Evolutionary conservation across 2,888 invertebrate species (phyloP).

Genomic region (Aspidapion aeneum): DNA sequence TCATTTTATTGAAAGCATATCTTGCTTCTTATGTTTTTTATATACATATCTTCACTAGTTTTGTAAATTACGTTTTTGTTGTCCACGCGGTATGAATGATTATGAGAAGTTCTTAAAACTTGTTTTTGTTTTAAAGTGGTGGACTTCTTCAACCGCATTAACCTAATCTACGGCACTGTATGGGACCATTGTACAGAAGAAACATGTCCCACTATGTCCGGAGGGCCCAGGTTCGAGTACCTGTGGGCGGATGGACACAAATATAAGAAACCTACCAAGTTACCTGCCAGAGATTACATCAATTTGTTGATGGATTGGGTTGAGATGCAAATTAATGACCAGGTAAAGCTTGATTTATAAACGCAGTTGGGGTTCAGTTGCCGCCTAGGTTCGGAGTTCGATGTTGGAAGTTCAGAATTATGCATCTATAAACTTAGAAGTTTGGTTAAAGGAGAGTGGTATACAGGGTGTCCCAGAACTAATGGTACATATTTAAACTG

Average conservation of each 20-base stretch:
- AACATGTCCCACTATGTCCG: constrained; percentile 87
- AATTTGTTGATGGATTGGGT: constrained; percentile 88
- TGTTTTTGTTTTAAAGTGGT: constrained; percentile 77
- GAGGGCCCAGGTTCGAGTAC: constrained; percentile 86
- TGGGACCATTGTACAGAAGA: constrained; percentile 79
- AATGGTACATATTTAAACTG: no score
- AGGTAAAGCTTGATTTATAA: no score
- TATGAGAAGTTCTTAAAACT: no score
- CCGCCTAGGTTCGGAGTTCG: no score
- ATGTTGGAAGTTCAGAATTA: no score
- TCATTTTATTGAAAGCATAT: not conserved
- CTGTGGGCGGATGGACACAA: constrained; percentile 84
- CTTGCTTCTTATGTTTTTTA: not conserved
- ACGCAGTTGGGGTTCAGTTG: no score
- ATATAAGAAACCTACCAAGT: constrained; percentile 73
- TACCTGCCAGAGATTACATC: constrained; percentile 83
- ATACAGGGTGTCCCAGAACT: no score
- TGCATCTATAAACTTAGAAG: no score
- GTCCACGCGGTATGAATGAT: no score
- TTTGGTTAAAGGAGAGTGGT: no score
- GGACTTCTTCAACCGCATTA: constrained; percentile 92
- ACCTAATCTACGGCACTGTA: constrained; percentile 87
- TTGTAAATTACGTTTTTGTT: not conserved
- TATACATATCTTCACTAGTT: not conserved
- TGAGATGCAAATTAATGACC: constrained; percentile 86